Evolutionary conservation across 2,113 vertebrate species (phyloP), one percentile per base, ranked within the genome.

Genomic region (Ornithorhynchus anatinus): DNA sequence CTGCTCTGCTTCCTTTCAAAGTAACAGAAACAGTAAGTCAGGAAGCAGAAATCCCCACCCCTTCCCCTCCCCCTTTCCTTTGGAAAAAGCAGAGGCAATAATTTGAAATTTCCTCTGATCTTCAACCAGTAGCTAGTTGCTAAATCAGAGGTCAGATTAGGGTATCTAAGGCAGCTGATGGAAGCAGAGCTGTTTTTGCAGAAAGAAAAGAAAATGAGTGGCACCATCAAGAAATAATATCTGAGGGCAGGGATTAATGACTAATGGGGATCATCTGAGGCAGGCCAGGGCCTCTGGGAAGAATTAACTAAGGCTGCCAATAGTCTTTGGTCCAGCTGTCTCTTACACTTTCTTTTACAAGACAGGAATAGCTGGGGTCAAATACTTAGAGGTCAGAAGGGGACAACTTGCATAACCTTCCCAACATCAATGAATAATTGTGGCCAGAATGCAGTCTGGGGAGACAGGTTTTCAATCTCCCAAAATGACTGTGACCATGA

Each of bases 401-500:
- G n/a, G 53, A 17, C 5, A 29, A 36, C 8, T 8, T 15, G 3
- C 4, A 29, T 38, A 25, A 10, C 54, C 44, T 43, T 56, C 23
- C 37, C 54, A 42, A 43, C 29, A n/a, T 54, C 71, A 64, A 47
- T 32, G 59, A 61, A 13, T 13, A 59, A 31, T 59, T 33, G 43
- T 23, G 35, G 23, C 59, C 29, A 37, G 48, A 45, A 33, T 74
- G 10, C 1, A 29, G 60, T 56, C 8, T 27, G 39, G 29, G 20
- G 63, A 61, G 61, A 48, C 20, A 11, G n/a, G 29, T 23, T 29
- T 70, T 72, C 57, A 61, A 54, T 71, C 58, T 65, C 29, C 33
- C 42, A 4, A 22, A 29, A 54, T 61, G 44, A 79, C 73, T 44
- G 70, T 19, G 23, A 64, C 48, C 43, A 50, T 17, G 45, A 61